Evolutionary conservation across 1,140 invertebrate species (phyloP).

Genomic region (Diorhabda elongata): DNA sequence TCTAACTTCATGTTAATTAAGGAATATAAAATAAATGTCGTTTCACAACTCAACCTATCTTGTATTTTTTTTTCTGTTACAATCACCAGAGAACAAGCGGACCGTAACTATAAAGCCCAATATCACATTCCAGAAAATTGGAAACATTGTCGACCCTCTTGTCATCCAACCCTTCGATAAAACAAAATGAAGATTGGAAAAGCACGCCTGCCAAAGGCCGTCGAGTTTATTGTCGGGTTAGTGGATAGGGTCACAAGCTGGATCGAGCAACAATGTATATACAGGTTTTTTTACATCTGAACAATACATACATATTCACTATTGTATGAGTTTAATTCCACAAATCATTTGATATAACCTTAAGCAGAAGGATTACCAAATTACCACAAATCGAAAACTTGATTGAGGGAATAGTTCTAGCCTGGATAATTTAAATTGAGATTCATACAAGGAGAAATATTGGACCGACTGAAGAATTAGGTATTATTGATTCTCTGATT

Average conservation of each 20-base stretch:
- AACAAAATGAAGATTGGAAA: constrained; percentile 2
- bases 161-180: constrained; percentile 1
- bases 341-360: no score
- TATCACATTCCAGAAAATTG: constrained; percentile 2
- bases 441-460: no score
- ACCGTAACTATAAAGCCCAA: constrained; percentile 1
- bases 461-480: no score
- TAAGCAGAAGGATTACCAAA: no score
- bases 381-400: no score
- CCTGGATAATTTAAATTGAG: no score
- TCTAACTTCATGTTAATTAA: no score
- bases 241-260: not conserved
- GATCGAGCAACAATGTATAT: not conserved
- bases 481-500: no score
- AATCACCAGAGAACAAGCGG: constrained; percentile 1
- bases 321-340: not conserved
- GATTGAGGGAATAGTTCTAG: no score
- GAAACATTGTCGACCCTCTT: constrained; percentile 1
- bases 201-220: not conserved
- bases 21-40: no score
- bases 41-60: not conserved
- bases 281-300: not conserved
- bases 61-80: not conserved
- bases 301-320: not conserved
- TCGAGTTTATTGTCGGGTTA: not conserved